Evolutionary conservation across 1,140 invertebrate genomes (phyloP).

Genomic region (Heliothis subflexa): DNA sequence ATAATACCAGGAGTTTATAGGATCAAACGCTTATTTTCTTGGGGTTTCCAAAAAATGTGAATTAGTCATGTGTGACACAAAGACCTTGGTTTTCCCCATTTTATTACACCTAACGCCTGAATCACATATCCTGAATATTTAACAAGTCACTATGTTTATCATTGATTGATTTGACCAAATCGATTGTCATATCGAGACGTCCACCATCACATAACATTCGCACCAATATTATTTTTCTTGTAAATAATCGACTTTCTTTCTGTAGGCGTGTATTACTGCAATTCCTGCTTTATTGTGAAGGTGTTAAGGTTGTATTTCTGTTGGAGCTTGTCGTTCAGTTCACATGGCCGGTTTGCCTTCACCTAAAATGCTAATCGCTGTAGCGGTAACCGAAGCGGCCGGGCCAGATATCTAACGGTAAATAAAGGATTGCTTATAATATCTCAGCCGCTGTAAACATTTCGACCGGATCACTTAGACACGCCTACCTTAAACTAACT

Average conservation of each 20-base stretch:
- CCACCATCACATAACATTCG: conserved; percentile 12
- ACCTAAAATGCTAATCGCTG: conserved; percentile 74
- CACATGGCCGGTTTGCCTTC: conserved; percentile 65
- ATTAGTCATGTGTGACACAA: too few relatives aligned
- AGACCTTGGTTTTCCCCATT: too few relatives aligned
- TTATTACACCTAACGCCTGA: too few relatives aligned
- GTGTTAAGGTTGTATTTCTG: background rate
- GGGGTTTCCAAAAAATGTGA: too few relatives aligned
- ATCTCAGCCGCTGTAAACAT: background rate
- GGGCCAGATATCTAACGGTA: conserved; percentile 65
- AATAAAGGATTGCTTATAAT: conserved; percentile 62
- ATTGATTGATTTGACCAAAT: background rate
- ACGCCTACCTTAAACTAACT: conserved; percentile 22
- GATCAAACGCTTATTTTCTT: too few relatives aligned
- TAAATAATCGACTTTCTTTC: conserved; percentile 49
- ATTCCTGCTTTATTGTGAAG: background rate
- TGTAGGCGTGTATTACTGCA: background rate
- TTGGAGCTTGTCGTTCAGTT: background rate
- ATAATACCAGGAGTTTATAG: too few relatives aligned
- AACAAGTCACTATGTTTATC: background rate
- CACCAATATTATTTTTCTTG: conserved; percentile 13
- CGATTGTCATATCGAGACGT: background rate
- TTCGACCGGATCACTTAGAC: background rate
- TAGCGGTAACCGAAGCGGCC: conserved; percentile 60
- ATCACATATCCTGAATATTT: too few relatives aligned